Evolutionary conservation across 2,113 vertebrate genomes (phyloP), one percentile per base, ranked within the genome.

Genomic region (Lepidothrix coronata): DNA sequence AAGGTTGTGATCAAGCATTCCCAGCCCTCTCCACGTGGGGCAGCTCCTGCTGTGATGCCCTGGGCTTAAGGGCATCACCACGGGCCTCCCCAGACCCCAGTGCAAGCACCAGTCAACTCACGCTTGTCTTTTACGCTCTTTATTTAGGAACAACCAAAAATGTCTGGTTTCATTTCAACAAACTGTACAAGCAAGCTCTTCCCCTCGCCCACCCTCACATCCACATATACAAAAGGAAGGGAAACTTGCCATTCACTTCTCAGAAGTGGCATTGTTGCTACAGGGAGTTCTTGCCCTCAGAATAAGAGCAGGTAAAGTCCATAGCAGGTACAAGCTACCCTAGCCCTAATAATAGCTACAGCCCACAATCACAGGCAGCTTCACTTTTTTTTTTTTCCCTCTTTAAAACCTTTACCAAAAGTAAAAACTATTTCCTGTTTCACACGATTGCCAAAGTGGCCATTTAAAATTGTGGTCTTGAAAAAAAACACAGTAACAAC

Each of bases 241-340:
- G 98, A 98, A 98, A 97, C 98, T 98, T 98, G 98, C 97, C 97
- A 1, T 98, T 97, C 98, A 98, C 98, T 98, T 98, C 97, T 97
- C 97, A 98, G 98, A 98, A 98, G 98, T 98, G 98, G 98, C 98
- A 98, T 97, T 97, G 92, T 97, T 97, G 96, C 98, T 97, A 97
- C 96, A 97, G 97, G 98, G 97, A 97, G 96, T 84, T 85, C 77
- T 96, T 96, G 95, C 95, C 96, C 97, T 96, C 89, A 77, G 91
- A 96, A 95, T 89, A 91, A 94, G 93, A 97, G 95, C 94, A 92
- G 93, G 93, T 92, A 91, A 96, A 88, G 65, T 93, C 96, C 94
- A 78, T 91, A 90, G 87, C 95, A 90, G 92, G n/a, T 84, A 22
- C 89, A 62, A 43, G 93, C 94, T 94, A 94, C 93, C 94, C 95